Evolutionary conservation across 2,797 vertebrate species (phyloP), one percentile per base, ranked within the genome.

Genomic region (Neostethus bicornis): DNA sequence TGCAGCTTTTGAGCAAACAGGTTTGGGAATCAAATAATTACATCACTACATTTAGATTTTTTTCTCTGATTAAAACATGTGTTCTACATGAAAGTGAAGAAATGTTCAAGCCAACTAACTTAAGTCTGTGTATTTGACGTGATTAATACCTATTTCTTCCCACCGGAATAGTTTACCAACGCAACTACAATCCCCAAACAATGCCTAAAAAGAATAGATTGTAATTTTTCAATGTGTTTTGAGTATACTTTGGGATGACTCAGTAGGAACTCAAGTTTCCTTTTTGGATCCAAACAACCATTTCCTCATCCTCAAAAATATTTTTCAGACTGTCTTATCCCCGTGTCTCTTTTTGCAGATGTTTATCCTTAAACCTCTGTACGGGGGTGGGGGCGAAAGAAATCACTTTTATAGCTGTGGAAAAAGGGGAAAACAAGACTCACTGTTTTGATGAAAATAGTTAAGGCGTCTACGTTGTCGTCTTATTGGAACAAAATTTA

Each of bases 311-410:
- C 67, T 81, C 72, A 77, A 81, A 80, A 75, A 68, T 80, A 83
- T 83, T 81, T 85, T 80, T 70, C 67, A 31, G 75, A 28, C 75
- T 59, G 62, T 46, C 56, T 66, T 50, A 44, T 82, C 75, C 80
- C 81, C 73, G 73, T 66, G 63, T 83, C 65, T 77, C 55, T 29
- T 55, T 67, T 61, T 88, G 73, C 86, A 90, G 80, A 88, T 87
- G 83, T 77, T 84, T 85, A 75, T 89, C 77, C 78, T 72, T 66
- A 78, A 59, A 55, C 68, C 55, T 50, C 77, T 53, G 24, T 84
- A 70, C 59, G 38, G 66, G 77, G 62, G 73, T 50, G 54, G 77
- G 60, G 67, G 70, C 29, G 11, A 58, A 62, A 68, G 68, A 67
- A 86, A 74, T 20, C 60, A 45, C 31, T 58, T 73, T 54, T 85